These are phyloP conservation scores for Cotesia congregata DNA, from an alignment of 2,888 invertebrate species.

Conservation along the genomic window DNA sequence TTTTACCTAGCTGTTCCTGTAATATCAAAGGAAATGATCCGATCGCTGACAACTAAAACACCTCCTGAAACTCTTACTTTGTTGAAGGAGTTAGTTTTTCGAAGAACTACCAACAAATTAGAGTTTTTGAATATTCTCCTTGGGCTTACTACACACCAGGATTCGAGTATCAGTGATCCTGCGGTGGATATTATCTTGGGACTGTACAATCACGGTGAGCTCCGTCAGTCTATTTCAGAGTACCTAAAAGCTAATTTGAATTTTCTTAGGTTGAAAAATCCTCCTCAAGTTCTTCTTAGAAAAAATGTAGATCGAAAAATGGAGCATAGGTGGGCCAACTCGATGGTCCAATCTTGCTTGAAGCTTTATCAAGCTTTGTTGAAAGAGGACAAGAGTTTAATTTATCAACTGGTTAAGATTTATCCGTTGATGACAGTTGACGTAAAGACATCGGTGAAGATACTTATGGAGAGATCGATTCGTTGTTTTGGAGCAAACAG, in stretches of 20 bases:
- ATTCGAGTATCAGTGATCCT: conserved; percentile 76
- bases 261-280: conserved; percentile 75
- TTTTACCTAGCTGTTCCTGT: conserved; percentile 91
- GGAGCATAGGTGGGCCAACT: conserved; percentile 53
- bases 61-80: conserved; percentile 80
- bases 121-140: conserved; percentile 85
- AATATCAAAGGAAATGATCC: conserved; percentile 89
- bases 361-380: conserved; percentile 87
- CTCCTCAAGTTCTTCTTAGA: conserved; percentile 82
- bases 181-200: conserved; percentile 81
- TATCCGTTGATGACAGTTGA: conserved; percentile 89
- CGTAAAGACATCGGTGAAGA: conserved; percentile 90
- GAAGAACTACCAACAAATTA: conserved; percentile 86
- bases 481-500: conserved; percentile 86
- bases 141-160: conserved; percentile 77
- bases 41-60: conserved; percentile 82
- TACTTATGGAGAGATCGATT: conserved; percentile 81
- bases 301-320: conserved; percentile 75
- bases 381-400: conserved; percentile 83
- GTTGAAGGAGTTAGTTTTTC: conserved; percentile 87
- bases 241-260: conserved; percentile 80
- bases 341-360: conserved; percentile 90
- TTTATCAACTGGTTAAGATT: conserved; percentile 84
- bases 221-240: conserved; percentile 81
- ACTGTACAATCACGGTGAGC: conserved; percentile 80